A percentile compares a stretch with the other conserved stretches of the same genome.
Conservation (phyloP, 2,113 vertebrate genomes). For the Eonycteris spelaea region DNA sequence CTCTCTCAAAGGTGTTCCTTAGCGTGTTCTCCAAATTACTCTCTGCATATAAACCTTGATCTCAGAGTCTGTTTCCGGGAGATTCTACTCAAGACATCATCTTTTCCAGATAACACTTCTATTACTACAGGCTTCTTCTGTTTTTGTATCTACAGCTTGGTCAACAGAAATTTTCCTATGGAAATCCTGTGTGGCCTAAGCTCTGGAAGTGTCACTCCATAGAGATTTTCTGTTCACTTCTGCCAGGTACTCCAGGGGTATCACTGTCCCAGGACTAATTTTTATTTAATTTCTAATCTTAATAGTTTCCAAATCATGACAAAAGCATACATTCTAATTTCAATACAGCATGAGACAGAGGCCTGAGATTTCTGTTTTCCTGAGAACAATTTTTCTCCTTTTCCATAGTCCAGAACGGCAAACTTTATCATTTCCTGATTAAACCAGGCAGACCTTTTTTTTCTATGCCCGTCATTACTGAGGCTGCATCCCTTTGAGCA, state of each 20-base stretch:
- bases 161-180: background rate
- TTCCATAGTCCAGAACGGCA: background rate
- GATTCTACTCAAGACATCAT: background rate
- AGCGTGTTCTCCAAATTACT: background rate
- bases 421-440: background rate
- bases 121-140: background rate
- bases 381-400: background rate
- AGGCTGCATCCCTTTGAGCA: background rate
- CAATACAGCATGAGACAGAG: background rate
- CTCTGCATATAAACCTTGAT: background rate
- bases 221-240: constrained; percentile 21
- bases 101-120: background rate
- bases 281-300: constrained; percentile 55
- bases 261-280: constrained; percentile 51
- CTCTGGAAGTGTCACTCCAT: background rate
- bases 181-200: background rate
- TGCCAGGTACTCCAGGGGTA: background rate
- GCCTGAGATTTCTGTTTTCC: background rate
- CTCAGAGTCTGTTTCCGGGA: background rate
- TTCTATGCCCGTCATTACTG: background rate
- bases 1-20: background rate
- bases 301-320: constrained; percentile 7
- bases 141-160: background rate
- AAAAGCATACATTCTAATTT: constrained; percentile 26
- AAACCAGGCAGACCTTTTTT: background rate